Conservation (phyloP, 2,797 vertebrate species). For the Helarctos malayanus region DNA sequence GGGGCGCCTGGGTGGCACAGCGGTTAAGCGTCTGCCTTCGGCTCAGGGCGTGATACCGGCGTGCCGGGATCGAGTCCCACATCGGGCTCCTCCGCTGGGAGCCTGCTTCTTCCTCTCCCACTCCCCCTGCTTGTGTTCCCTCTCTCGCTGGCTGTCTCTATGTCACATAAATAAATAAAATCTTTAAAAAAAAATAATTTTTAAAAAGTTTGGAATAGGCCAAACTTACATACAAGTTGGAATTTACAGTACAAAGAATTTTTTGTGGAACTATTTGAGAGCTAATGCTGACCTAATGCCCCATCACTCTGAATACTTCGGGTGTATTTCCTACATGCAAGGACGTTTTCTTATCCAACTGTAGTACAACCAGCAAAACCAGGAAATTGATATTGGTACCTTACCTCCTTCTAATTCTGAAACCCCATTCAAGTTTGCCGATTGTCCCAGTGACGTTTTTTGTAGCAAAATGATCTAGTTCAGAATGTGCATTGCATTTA, state of each 20-base stretch:
- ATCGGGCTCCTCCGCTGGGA: no score
- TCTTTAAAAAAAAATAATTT: not conserved
- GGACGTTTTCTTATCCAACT: slow-evolving; percentile 52
- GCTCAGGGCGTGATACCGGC: no score
- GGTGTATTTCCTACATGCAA: not conserved
- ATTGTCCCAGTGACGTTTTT: slow-evolving; percentile 51
- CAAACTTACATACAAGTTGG: slow-evolving; percentile 61
- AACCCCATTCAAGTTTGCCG: slow-evolving; percentile 35
- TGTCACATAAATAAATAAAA: no score
- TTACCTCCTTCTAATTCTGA: slow-evolving; percentile 54
- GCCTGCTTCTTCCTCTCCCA: no score
- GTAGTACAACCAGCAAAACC: slow-evolving; percentile 23
- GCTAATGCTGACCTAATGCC: slow-evolving; percentile 41
- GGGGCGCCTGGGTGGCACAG: no score
- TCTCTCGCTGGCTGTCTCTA: no score
- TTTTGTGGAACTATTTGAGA: slow-evolving; percentile 42
- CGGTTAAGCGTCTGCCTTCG: no score
- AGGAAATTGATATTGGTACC: slow-evolving; percentile 2
- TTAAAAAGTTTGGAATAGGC: slow-evolving; percentile 57
- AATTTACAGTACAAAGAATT: slow-evolving; percentile 57
- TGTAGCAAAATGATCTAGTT: slow-evolving; percentile 57
- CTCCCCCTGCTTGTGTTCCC: no score
- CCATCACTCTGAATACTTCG: slow-evolving; percentile 38
- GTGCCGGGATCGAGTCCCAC: no score
- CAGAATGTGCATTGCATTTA: slow-evolving; percentile 47